These are phyloP conservation scores for Potamilus streckersoni DNA, from an alignment of 1,140 invertebrate genomes.

Conservation along the genomic window DNA sequence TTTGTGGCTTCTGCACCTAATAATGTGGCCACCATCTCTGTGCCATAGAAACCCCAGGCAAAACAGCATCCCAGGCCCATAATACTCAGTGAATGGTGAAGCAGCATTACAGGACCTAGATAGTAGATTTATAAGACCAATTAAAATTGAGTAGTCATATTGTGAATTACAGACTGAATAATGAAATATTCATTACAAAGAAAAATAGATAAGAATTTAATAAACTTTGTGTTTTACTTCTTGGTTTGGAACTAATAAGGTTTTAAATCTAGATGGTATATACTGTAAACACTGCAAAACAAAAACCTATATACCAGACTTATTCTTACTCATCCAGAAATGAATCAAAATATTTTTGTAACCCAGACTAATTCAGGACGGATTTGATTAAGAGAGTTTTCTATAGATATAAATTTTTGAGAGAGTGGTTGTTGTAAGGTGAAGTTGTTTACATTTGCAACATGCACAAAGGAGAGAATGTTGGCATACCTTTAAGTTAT, in stretches of 20 bases:
- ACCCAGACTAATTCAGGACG: too few species aligned
- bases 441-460: too few species aligned
- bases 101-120: constrained; percentile 61
- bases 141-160: neutral
- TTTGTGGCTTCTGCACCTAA: constrained; percentile 66
- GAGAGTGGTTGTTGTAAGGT: too few species aligned
- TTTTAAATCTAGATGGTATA: neutral
- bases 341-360: too few species aligned
- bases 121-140: neutral
- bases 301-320: neutral
- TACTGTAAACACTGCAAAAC: neutral
- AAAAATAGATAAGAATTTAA: too few species aligned
- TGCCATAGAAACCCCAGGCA: constrained; percentile 55
- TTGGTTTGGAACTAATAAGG: neutral
- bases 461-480: too few species aligned
- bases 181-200: neutral
- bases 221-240: too few species aligned
- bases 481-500: too few species aligned
- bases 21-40: constrained; percentile 62
- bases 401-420: too few species aligned
- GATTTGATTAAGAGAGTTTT: too few species aligned
- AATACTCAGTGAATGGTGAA: constrained; percentile 63
- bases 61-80: constrained; percentile 46
- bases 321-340: too few species aligned
- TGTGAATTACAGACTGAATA: neutral